A percentile compares a stretch with the other conserved stretches of the same genome.
phyloP scores from a whole-genome alignment of 2,888 invertebrate species.

The Epistrophe grossulariae region DNA sequence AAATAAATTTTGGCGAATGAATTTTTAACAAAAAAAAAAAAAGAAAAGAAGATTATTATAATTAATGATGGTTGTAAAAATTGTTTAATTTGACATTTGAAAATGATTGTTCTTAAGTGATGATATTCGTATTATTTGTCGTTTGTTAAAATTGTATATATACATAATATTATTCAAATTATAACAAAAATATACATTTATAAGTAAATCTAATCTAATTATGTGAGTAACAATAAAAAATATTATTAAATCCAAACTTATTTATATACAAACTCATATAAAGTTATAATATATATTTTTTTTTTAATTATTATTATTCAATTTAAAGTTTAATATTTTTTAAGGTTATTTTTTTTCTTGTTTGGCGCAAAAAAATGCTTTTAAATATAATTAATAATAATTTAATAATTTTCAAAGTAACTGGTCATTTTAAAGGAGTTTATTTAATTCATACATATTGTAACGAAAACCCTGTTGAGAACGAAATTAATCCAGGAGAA shows the following conservation, averaged over 20 bases:
- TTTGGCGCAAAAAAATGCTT: neutral
- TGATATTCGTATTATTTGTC: constrained; percentile 58
- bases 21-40: neutral
- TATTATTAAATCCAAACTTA: constrained; percentile 10
- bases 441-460: no score
- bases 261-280: constrained; percentile 15
- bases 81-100: constrained; percentile 74
- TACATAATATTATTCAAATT: constrained; percentile 1
- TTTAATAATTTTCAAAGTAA: neutral
- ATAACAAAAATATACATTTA: constrained; percentile 13
- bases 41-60: neutral
- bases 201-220: neutral
- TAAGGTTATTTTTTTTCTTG: neutral
- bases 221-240: constrained; percentile 11
- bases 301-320: constrained; percentile 24
- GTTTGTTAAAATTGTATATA: constrained; percentile 50
- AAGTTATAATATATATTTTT: constrained; percentile 2
- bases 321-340: constrained; percentile 27
- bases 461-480: no score
- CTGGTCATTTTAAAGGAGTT: constrained; percentile 34
- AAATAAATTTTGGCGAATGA: constrained; percentile 31
- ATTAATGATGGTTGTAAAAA: neutral
- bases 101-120: constrained; percentile 75
- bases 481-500: no score
- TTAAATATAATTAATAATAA: neutral